Evolutionary conservation across 2,113 vertebrate genomes (phyloP).

Genomic region (Atlantisia rogersi): DNA sequence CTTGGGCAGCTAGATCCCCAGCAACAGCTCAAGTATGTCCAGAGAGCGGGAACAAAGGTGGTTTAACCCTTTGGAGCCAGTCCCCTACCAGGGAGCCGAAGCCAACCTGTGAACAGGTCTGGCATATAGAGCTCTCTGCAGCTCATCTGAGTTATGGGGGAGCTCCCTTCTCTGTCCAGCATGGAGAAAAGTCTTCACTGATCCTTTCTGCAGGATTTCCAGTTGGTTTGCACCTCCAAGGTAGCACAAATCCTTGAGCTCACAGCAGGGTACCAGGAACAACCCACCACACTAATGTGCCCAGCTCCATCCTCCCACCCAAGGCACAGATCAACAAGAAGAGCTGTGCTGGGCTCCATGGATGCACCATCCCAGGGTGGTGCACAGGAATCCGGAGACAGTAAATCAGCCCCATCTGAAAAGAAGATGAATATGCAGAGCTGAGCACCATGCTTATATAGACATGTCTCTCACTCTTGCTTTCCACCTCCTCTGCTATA

Average conservation of each 20-base stretch:
- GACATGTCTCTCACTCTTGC: not conserved
- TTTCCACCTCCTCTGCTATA: not conserved
- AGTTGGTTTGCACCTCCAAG: not conserved
- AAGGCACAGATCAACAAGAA: rapidly evolving
- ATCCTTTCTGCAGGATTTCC: not conserved
- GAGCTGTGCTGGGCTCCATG: rapidly evolving
- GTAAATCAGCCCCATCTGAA: not conserved
- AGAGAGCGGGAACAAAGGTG: conserved; percentile 7
- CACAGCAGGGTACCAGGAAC: not conserved
- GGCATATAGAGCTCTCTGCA: not conserved
- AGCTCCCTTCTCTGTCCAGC: not conserved
- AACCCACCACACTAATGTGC: rapidly evolving
- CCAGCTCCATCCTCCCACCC: not conserved
- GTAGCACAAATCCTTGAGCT: not conserved
- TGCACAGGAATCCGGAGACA: not conserved
- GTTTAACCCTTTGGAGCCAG: not conserved
- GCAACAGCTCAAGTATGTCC: not conserved
- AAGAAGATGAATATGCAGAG: not conserved
- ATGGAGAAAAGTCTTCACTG: not conserved
- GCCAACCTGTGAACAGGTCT: not conserved
- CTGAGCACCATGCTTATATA: not conserved
- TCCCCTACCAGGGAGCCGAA: not conserved
- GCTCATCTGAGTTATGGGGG: not conserved
- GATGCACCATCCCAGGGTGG: rapidly evolving
- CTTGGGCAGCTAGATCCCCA: not conserved